Conservation (phyloP, 2,888 invertebrate genomes). For the Dryococelus australis region DNA sequence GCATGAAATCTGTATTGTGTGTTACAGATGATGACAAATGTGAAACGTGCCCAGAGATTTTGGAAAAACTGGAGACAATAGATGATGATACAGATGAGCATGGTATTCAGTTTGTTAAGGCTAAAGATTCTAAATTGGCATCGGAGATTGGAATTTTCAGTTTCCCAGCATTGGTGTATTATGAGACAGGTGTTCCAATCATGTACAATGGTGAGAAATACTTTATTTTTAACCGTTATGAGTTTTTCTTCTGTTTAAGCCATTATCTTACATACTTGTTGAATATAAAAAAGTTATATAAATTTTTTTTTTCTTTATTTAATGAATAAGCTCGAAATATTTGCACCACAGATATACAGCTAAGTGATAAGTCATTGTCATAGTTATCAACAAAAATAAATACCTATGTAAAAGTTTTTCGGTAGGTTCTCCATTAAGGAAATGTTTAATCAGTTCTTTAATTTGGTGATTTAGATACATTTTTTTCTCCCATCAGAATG, state of each 20-base stretch:
- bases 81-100: conserved; percentile 93
- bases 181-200: conserved; percentile 91
- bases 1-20: background rate
- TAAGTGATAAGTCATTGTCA: no score
- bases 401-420: no score
- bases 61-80: conserved; percentile 89
- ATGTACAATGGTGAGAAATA: conserved; percentile 88
- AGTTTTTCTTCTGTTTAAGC: conserved; percentile 9
- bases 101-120: conserved; percentile 93
- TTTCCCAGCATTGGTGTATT: conserved; percentile 91
- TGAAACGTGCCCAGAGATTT: conserved; percentile 81
- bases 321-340: no score
- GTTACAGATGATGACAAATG: conserved; percentile 82
- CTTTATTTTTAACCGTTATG: background rate
- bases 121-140: conserved; percentile 87
- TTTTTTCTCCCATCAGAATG: no score
- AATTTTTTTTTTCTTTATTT: no score
- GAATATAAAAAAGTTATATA: background rate
- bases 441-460: no score
- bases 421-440: no score
- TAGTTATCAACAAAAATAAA: no score
- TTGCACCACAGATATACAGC: no score
- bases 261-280: background rate
- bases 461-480: no score
- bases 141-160: conserved; percentile 92